Percentiles rank a stretch among this genome's conserved stretches.
Conservation (phyloP, 1,140 invertebrate species). For the Panagrolaimus sp. region DNA sequence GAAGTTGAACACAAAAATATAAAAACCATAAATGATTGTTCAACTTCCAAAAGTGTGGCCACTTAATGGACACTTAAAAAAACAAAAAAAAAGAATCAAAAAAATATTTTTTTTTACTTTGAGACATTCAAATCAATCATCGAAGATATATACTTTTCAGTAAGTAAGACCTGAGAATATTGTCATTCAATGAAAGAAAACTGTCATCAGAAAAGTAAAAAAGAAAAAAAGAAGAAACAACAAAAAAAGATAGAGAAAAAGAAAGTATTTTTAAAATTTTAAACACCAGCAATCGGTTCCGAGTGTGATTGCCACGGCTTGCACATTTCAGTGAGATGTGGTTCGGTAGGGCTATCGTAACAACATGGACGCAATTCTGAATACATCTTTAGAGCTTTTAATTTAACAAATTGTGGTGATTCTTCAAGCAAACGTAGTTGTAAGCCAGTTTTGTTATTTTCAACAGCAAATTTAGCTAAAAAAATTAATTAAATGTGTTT, state of each 20-base stretch:
- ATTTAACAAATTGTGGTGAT: slow-evolving; percentile 6
- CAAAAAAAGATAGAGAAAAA: neutral
- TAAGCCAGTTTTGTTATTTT: neutral
- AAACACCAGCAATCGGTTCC: slow-evolving; percentile 6
- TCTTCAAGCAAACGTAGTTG: slow-evolving; percentile 10
- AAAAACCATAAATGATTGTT: slow-evolving; percentile 16
- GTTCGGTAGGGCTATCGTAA: neutral
- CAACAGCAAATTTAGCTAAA: slow-evolving; percentile 12
- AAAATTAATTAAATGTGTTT: neutral
- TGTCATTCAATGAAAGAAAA: neutral
- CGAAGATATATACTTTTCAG: neutral
- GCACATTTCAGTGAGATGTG: neutral
- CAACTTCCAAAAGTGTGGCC: neutral
- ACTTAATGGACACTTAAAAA: neutral
- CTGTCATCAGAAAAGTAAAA: neutral
- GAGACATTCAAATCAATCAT: neutral
- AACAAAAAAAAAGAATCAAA: neutral
- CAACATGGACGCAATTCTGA: slow-evolving; percentile 1
- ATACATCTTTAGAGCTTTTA: slow-evolving; percentile 2
- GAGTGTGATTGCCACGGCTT: neutral
- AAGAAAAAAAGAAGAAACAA: neutral
- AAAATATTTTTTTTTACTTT: neutral
- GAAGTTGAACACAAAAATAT: slow-evolving; percentile 6
- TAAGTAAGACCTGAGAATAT: neutral
- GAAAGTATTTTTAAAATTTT: neutral